Base-by-base conservation (phyloP, 2,797 vertebrate genomes). In the Lophotriccus pileatus region DNA sequence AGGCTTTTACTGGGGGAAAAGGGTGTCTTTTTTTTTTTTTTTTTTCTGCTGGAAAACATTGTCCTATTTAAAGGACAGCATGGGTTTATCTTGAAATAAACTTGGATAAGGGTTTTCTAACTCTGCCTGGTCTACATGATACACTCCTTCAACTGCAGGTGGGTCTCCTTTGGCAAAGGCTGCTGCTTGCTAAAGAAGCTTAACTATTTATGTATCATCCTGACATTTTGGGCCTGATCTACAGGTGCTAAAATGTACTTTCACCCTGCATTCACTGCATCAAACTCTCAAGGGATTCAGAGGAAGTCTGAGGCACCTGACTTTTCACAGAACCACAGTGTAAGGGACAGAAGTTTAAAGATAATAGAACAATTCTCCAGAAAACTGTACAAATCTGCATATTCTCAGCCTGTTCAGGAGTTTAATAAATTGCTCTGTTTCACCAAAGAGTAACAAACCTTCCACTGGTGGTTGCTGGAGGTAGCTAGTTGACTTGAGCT, bases 11-110 rank as follows among this genome's bases (percentile, higher is more conserved):
- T 43, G 23, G 23, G 12, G 12, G 43, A 25, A 6, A n/a, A 7
- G 6, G 3, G 9, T 20, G 9, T 3, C 1, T 30, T n/a, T 14
- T 23, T 1, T 3, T 10, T 4, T 0, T 3, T 5, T 6, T 66
- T 55, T 63, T 49, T 25, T 0, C 28, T 70, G 10, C 28, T 77
- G 47, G 25, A 47, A 93, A 79, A 55, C 37, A 63, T 2, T 32
- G 5, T 25, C 24, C 7, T 12, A 32, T 84, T 66, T 55, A 82
- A 70, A 91, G 39, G 39, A 24, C 43, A 21, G 28, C 7, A 21
- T 39, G 25, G 4, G 75, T 19, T 19, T 64, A 39, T 24, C 60
- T 83, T 64, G 28, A 85, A 89, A 91, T 37, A 52, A 87, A 66
- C 13, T 55, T 72, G 14, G 28, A 18, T 72, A 58, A 84, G 17